A percentile compares a stretch with the other conserved stretches of the same genome.
These are phyloP conservation scores for Macropodus opercularis DNA, from an alignment of 2,797 vertebrate species.

Conservation along the genomic window DNA sequence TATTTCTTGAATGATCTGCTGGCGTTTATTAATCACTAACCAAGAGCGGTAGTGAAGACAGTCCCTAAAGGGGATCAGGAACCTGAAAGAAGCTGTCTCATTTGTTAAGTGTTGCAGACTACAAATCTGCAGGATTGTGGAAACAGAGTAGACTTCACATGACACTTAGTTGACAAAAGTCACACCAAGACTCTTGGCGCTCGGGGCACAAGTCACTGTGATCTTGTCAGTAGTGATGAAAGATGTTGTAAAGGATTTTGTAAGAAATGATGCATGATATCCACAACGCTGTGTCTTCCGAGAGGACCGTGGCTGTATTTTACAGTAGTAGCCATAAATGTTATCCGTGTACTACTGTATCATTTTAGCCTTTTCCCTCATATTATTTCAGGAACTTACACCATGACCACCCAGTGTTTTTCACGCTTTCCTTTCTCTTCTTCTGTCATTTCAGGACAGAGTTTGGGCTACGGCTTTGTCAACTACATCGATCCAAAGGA, in stretches of 20 bases:
- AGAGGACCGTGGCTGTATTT: conserved; percentile 2
- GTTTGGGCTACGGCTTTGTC: conserved; percentile 98
- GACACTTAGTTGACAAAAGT: conserved; percentile 36
- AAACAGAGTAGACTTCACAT: conserved; percentile 22
- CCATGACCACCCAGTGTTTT: not conserved
- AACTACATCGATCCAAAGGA: conserved; percentile 99
- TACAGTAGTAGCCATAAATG: not conserved
- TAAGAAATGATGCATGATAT: conserved; percentile 18
- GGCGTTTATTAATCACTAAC: not conserved
- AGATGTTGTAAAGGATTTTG: conserved; percentile 35
- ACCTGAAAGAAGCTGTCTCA: conserved; percentile 1
- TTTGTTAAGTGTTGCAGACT: conserved; percentile 3
- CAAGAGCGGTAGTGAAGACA: not conserved
- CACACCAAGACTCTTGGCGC: conserved; percentile 19
- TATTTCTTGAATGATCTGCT: not conserved
- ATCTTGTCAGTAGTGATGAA: conserved; percentile 40
- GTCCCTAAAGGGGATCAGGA: not conserved
- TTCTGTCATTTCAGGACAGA: conserved; percentile 87
- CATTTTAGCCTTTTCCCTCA: not conserved
- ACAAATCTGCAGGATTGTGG: conserved; percentile 9
- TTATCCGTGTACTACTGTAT: not conserved
- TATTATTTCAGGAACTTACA: not conserved
- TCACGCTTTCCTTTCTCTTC: conserved; percentile 33
- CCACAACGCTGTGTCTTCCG: conserved; percentile 2
- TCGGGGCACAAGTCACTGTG: conserved; percentile 37